Base-by-base conservation (phyloP, 2,113 vertebrate genomes). In the Archilochus colubris region DNA sequence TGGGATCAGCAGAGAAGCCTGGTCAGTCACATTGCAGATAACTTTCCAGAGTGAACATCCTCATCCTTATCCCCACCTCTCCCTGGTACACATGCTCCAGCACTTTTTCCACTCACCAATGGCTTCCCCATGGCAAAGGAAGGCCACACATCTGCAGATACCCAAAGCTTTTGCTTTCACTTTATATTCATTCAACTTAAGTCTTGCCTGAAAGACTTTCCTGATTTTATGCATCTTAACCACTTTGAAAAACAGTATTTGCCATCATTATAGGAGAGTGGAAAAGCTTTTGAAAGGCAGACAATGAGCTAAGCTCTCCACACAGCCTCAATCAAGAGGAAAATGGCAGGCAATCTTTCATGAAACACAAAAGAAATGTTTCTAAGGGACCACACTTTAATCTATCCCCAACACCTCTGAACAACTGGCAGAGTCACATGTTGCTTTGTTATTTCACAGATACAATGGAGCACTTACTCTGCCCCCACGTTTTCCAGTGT, bases 361-460 rank as follows among this genome's bases (percentile, higher is more conserved):
- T 2, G 8, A 82, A 94, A 66, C 8, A 96, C 72, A 95, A 96
- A 94, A 86, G 95, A 58, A 89, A 67, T 21, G 14, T 90, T 96
- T 96, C 88, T 81, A 67, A 95, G 91, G 92, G 92, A 88, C 88
- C 86, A 76, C 82, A 61, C 73, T 73, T 95, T 95, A 96, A 94
- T 95, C 90, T 96, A 64, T 88, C 95, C 91, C 92, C 94, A 96
- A 90, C 93, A 95, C 96, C 90, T 95, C 90, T 3, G 82, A 95
- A 89, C 86, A 94, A 96, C 63, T 74, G 64, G 30, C 63, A 58
- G 89, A 85, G 55, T 85, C 95, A 96, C 53, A 80, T 89, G 94
- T 84, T 80, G 22, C 87, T 73, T 88, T 79, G 38, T 54, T 72
- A 93, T 94, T 96, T 88, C 73, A 38, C 59, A 77, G 89, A 33